phyloP scores from a whole-genome alignment of 1,140 invertebrate genomes.

The Heliconius nattereri region DNA sequence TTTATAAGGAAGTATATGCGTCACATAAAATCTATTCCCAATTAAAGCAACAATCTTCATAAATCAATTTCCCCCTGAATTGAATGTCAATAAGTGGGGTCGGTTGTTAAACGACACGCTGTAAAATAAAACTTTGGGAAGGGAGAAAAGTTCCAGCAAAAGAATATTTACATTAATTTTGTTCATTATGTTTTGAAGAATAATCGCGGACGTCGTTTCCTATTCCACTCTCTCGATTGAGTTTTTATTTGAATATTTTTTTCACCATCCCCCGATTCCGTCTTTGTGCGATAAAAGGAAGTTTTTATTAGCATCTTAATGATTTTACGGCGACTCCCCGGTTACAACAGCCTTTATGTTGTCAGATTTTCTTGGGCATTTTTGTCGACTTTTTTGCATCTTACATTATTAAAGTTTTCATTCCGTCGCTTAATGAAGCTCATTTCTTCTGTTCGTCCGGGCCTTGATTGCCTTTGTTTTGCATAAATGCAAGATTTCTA shows the following conservation, averaged over 20 bases:
- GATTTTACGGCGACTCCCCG: slow-evolving; percentile 81
- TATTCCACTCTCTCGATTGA: slow-evolving; percentile 76
- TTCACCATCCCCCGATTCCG: slow-evolving; percentile 69
- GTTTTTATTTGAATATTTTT: slow-evolving; percentile 83
- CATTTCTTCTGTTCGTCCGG: slow-evolving; percentile 80
- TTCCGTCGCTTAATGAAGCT: slow-evolving; percentile 81
- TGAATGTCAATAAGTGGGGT: slow-evolving; percentile 81
- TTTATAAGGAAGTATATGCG: slow-evolving; percentile 22
- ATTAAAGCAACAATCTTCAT: slow-evolving; percentile 81
- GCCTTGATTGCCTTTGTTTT: slow-evolving; percentile 81
- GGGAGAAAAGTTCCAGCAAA: slow-evolving; percentile 75
- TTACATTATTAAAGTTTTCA: slow-evolving; percentile 82
- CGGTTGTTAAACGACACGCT: slow-evolving; percentile 78
- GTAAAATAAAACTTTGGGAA: slow-evolving; percentile 81
- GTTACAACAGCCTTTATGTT: slow-evolving; percentile 81
- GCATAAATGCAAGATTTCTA: slow-evolving; percentile 81
- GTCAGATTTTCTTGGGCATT: slow-evolving; percentile 81
- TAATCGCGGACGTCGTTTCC: slow-evolving; percentile 79
- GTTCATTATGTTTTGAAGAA: slow-evolving; percentile 83
- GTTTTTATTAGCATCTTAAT: slow-evolving; percentile 83
- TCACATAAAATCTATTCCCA: slow-evolving; percentile 68
- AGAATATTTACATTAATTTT: slow-evolving; percentile 83
- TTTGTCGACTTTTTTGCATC: slow-evolving; percentile 79
- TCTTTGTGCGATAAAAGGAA: slow-evolving; percentile 79
- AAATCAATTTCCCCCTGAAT: slow-evolving; percentile 81